Conservation (phyloP, 2,888 invertebrate genomes). For the Hydriomena furcata region DNA sequence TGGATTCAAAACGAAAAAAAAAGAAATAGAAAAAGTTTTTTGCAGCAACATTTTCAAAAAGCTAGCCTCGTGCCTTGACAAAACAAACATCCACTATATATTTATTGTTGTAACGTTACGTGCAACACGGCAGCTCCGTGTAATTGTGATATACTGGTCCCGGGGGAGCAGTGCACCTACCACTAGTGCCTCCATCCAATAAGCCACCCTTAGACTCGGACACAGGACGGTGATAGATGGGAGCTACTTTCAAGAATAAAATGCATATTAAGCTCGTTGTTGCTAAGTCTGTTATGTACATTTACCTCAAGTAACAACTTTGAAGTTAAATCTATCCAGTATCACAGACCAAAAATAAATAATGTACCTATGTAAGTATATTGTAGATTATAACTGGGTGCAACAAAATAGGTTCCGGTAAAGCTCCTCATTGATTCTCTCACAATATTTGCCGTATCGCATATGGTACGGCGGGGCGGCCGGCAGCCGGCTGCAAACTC, state of each 20-base stretch:
- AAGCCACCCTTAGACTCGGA: constrained; percentile 47
- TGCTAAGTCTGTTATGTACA: too few species aligned
- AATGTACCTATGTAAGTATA: too few species aligned
- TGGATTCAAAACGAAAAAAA: too few species aligned
- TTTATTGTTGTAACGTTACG: constrained; percentile 47
- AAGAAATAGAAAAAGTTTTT: neutral
- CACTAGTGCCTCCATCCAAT: constrained; percentile 32
- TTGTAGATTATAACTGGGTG: neutral
- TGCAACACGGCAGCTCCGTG: constrained; percentile 55
- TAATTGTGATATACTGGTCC: constrained; percentile 78
- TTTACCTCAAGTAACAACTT: too few species aligned
- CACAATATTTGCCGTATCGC: constrained; percentile 43
- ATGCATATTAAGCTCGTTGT: constrained; percentile 26
- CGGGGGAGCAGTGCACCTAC: constrained; percentile 50
- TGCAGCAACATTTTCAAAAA: constrained; percentile 5
- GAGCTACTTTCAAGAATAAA: constrained; percentile 23
- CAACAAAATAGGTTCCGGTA: constrained; percentile 3
- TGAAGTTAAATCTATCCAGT: too few species aligned
- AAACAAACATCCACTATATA: constrained; percentile 42
- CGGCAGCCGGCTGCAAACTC: constrained; percentile 17
- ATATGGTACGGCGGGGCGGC: constrained; percentile 37
- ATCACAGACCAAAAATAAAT: too few species aligned
- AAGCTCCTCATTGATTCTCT: constrained; percentile 7
- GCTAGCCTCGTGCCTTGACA: constrained; percentile 11
- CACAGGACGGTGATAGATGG: constrained; percentile 33